Base-by-base conservation (phyloP, 2,113 vertebrate species). In the Syrrhaptes paradoxus region DNA sequence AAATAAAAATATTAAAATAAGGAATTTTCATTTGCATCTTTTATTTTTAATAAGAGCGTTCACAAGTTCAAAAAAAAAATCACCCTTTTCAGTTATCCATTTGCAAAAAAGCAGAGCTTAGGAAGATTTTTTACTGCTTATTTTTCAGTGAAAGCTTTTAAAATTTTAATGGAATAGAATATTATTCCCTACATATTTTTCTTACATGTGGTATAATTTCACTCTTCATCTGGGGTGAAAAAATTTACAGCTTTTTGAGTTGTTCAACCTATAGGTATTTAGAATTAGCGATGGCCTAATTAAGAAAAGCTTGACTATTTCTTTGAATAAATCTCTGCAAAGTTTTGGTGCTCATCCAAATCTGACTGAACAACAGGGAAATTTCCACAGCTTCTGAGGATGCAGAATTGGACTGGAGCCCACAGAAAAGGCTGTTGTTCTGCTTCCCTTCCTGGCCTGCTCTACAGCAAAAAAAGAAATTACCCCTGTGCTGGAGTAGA, bases 331-430 rank as follows among this genome's bases (percentile, higher is more conserved):
- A 61, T 72, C 19, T 89, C 52, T 59, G 20, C 21, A 77, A 65
- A 78, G 36, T 48, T 93, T 89, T 95, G 57, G 41, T 89, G 13
- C 62, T 89, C 89, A 91, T 95, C 73, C 84, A 95, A 82, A 87
- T 79, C 29, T 85, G 45, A 78, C 4, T 75, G 68, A 95, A 81
- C n/a, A 85, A 57, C 70, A 87, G 73, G 32, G 57, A 93, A 70
- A 76, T 92, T 84, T 92, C 62, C 66, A 58, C 54, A 54, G 61
- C 38, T 89, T 91, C 70, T 89, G 87, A 65, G 25, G 48, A 31
- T 72, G 41, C 31, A 89, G 94, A 95, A 87, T 29, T 87, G 45
- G 59, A 74, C 86, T 87, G 25, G 70, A 94, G 90, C 66, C 66
- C 45, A 87, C 81, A 88, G 81, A 72, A 85, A 91, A 93, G 51